phyloP scores from a whole-genome alignment of 2,888 invertebrate genomes.

The Ellobium chinense region DNA sequence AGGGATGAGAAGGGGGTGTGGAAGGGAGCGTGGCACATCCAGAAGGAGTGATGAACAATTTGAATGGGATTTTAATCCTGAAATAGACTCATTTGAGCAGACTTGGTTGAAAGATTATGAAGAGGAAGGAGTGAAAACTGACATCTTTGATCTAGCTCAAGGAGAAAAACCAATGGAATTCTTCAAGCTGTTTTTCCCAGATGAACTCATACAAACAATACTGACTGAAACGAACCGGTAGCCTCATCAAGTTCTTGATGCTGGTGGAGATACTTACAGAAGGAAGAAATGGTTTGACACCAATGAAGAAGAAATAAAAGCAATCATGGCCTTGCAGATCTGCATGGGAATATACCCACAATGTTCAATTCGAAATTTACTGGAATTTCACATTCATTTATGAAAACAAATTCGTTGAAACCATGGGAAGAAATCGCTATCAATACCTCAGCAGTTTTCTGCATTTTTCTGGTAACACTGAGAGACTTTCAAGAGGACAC shows the following conservation, averaged over 20 bases:
- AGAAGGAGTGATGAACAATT: background rate
- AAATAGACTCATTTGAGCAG: conserved; percentile 1
- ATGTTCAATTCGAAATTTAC: background rate
- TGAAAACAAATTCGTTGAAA: background rate
- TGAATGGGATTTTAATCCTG: background rate
- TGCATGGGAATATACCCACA: conserved; percentile 7
- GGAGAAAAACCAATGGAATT: conserved; percentile 1
- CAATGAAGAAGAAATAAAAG: background rate
- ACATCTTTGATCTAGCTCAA: background rate
- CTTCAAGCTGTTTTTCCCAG: conserved; percentile 11
- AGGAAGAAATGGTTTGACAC: background rate
- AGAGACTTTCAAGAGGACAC: background rate
- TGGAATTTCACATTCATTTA: background rate
- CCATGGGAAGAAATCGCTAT: conserved; percentile 2
- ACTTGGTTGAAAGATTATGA: conserved; percentile 7
- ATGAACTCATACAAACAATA: background rate
- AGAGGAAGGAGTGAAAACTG: background rate
- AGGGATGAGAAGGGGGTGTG: background rate
- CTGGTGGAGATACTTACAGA: background rate
- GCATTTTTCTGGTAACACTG: background rate
- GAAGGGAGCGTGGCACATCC: conserved; percentile 10
- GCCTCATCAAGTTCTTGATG: background rate
- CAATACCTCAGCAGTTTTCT: background rate
- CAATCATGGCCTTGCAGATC: background rate
- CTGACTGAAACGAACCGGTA: background rate